These are phyloP conservation scores for Pimpla rufipes DNA, from an alignment of 2,888 invertebrate species.

Conservation along the genomic window DNA sequence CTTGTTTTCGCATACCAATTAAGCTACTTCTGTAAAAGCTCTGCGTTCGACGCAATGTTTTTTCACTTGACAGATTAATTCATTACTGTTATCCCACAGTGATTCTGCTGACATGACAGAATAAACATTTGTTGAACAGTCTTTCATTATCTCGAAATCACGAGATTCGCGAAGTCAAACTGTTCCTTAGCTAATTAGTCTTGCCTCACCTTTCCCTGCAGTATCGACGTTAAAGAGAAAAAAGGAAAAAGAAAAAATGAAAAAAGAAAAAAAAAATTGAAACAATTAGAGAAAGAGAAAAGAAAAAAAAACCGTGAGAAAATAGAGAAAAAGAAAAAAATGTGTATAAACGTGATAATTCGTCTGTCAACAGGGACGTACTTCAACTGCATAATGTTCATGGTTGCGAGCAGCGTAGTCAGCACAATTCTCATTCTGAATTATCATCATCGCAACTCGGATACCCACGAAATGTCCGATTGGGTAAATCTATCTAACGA, in stretches of 20 bases:
- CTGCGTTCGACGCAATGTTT: conserved; percentile 4
- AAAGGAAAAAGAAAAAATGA: not conserved
- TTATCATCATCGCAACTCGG: conserved; percentile 98
- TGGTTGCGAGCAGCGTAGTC: conserved; percentile 99
- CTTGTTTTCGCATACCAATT: conserved; percentile 22
- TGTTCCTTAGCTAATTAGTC: conserved; percentile 33
- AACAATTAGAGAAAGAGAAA: no score
- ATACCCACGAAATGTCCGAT: conserved; percentile 98
- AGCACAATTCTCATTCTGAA: conserved; percentile 99
- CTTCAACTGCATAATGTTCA: conserved; percentile 99
- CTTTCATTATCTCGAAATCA: not conserved
- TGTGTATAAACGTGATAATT: conserved; percentile 57
- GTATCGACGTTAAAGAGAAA: not conserved
- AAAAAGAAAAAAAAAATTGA: conserved; percentile 13
- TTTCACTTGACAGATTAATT: not conserved
- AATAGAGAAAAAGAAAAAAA: conserved; percentile 22
- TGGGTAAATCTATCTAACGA: conserved; percentile 90
- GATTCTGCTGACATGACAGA: not conserved
- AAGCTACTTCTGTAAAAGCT: conserved; percentile 9
- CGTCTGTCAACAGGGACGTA: conserved; percentile 91
- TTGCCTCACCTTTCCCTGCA: conserved; percentile 25
- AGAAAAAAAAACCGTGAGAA: not conserved
- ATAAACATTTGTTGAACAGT: not conserved
- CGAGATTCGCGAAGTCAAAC: conserved; percentile 18
- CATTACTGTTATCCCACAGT: not conserved